Evolutionary conservation across 1,140 invertebrate genomes (phyloP).

Genomic region (Cephus cinctus): DNA sequence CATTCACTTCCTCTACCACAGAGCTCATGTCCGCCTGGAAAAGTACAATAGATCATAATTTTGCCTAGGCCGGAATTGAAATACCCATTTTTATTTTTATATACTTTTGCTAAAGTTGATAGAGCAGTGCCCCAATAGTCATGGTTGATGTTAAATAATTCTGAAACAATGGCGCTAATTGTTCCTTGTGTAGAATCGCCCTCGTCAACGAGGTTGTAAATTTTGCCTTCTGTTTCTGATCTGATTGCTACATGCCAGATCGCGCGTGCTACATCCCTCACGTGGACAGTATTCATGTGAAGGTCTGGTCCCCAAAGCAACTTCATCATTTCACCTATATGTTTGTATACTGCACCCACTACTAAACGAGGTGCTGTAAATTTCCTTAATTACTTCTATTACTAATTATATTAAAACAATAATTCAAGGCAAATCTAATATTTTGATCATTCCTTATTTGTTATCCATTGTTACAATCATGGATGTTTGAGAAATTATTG

Average conservation of each 20-base stretch:
- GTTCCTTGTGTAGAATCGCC: constrained; percentile 80
- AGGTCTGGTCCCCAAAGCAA: constrained; percentile 83
- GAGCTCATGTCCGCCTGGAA: constrained; percentile 68
- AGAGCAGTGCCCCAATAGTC: constrained; percentile 81
- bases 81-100: constrained; percentile 11
- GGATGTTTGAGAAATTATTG: no score
- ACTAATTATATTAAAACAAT: no score
- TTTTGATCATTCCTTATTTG: no score
- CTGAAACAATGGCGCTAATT: constrained; percentile 74
- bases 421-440: no score
- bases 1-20: constrained; percentile 86
- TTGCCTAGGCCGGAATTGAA: no score
- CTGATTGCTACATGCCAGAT: constrained; percentile 69
- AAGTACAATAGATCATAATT: constrained; percentile 16
- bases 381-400: no score
- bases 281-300: constrained; percentile 86
- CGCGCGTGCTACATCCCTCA: constrained; percentile 76
- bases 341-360: constrained; percentile 84
- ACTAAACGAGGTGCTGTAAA: constrained; percentile 76
- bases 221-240: constrained; percentile 58
- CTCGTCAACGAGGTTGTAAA: constrained; percentile 82
- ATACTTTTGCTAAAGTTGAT: constrained; percentile 76
- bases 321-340: constrained; percentile 88
- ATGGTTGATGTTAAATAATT: constrained; percentile 83
- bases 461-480: no score